A percentile compares a stretch with the other conserved stretches of the same genome.
phyloP scores from a whole-genome alignment of 2,113 vertebrate species.

The Oncorhynchus masou region DNA sequence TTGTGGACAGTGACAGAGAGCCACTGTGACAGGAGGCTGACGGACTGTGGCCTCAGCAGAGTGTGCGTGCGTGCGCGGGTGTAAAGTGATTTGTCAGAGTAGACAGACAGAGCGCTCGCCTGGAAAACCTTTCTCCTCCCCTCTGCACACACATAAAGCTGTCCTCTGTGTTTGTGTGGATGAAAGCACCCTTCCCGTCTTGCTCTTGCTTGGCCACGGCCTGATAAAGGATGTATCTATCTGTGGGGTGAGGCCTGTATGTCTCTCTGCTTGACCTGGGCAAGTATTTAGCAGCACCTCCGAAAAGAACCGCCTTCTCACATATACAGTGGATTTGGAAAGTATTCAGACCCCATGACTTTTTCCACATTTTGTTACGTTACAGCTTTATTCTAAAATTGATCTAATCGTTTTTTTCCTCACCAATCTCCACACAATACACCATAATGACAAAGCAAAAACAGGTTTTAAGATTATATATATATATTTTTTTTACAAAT shows the following conservation, averaged over 20 bases:
- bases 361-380: too few species aligned
- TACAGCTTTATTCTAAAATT: too few species aligned
- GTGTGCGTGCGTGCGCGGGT: neutral
- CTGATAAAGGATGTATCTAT: constrained; percentile 61
- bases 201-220: constrained; percentile 36
- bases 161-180: constrained; percentile 42
- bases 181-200: constrained; percentile 54
- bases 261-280: constrained; percentile 50
- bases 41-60: neutral
- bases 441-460: too few species aligned
- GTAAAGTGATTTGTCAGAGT: constrained; percentile 59
- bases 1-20: constrained; percentile 47
- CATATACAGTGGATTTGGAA: too few species aligned
- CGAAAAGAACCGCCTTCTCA: neutral
- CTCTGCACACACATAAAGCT: constrained; percentile 63
- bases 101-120: constrained; percentile 58
- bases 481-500: too few species aligned
- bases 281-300: constrained; percentile 52
- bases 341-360: too few species aligned
- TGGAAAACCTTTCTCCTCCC: constrained; percentile 57
- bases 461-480: too few species aligned
- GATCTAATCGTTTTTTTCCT: too few species aligned
- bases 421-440: too few species aligned
- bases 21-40: constrained; percentile 12
- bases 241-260: constrained; percentile 38